Evolutionary conservation across 2,888 invertebrate species (phyloP), one percentile per base, ranked within the genome.

Genomic region (Orthosia gothica): DNA sequence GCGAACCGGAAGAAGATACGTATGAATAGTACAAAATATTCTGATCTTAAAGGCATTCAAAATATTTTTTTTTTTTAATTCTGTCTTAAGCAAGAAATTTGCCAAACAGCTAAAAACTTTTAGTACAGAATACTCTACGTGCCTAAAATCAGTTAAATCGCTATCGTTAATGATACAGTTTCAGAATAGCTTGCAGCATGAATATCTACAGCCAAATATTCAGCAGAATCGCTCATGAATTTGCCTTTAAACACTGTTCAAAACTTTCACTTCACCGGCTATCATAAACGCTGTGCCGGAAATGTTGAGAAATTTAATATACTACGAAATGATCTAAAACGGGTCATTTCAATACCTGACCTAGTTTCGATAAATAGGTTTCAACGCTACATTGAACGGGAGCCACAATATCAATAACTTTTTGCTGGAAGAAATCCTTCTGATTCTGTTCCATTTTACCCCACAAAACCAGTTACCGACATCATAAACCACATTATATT

Each of bases 261-360:
- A 68, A 84, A 82, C 69, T 69, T 69, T 69, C 73, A 71, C 54
- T 68, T 3, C 32, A 26, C 3, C 54, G 16, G 18, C 47, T 58
- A 63, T 63, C 23, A 61, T 49, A 55, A 83, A 81, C 23, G 85
- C 57, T 45, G 54, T 32, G 9, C n/a, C 11, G n/a, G 54, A 47
- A 81, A 68, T 32, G 49, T 49, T 63, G 64, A 69, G 76, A 67
- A 71, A 70, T 81, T 52, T 70, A 64, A 74, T 84, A 70, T 23
- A 73, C 64, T 26, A 4, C 11, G 23, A 70, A 81, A 65, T 75
- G 15, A 81, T 62, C 74, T 52, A 62, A 74, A 84, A 63, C 50
- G 52, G 62, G 54, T 83, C 26, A 75, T 81, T 84, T 61, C 67
- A 68, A 81, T 81, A 75, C 66, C 82, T 68, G 76, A 75, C 85